phyloP scores from a whole-genome alignment of 2,888 invertebrate species.

The Platycheirus albimanus region DNA sequence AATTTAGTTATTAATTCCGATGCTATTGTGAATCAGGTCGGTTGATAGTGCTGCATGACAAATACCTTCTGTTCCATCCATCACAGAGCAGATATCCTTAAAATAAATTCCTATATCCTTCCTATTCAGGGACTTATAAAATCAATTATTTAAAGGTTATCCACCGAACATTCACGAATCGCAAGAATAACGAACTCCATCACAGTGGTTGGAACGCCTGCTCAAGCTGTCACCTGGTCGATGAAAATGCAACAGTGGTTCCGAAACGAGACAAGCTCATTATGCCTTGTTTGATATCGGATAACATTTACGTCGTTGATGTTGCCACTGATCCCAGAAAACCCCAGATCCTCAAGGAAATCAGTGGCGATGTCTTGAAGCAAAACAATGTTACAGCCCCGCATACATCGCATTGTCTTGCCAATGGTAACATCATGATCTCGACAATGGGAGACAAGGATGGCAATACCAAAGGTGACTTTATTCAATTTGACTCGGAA shows the following conservation, averaged over 20 bases:
- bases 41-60: no score
- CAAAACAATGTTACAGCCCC: constrained; percentile 90
- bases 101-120: no score
- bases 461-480: constrained; percentile 94
- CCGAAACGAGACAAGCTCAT: constrained; percentile 90
- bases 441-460: constrained; percentile 95
- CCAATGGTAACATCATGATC: constrained; percentile 96
- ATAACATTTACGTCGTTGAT: constrained; percentile 93
- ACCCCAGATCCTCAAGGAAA: constrained; percentile 90
- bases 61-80: no score
- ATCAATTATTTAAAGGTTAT: constrained; percentile 91
- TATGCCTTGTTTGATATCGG: constrained; percentile 91
- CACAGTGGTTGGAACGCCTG: constrained; percentile 99
- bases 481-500: constrained; percentile 92
- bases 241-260: constrained; percentile 80
- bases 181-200: constrained; percentile 94
- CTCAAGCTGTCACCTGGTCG: constrained; percentile 90
- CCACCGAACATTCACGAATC: constrained; percentile 90
- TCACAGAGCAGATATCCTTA: no score
- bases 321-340: constrained; percentile 88
- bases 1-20: no score
- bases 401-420: constrained; percentile 97
- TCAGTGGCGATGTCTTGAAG: constrained; percentile 91
- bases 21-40: no score
- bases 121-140: no score